Percentiles rank a stretch among this genome's conserved stretches.
phyloP scores from a whole-genome alignment of 2,797 vertebrate species.

The Eulemur rubriventer region DNA sequence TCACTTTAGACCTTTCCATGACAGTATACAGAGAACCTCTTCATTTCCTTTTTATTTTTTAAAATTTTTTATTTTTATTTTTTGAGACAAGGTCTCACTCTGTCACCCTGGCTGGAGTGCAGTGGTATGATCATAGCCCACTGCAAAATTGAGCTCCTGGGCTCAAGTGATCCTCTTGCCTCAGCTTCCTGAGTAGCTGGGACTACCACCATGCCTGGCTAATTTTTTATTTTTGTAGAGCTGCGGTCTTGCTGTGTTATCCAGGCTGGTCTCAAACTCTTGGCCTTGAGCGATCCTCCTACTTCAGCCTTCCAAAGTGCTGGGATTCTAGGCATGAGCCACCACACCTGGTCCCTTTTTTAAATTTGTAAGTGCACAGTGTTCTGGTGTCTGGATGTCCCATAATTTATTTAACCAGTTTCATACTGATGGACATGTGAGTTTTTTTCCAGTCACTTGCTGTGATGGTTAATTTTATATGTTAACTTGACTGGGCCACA shows the following conservation, averaged over 20 bases:
- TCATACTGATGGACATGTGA: not conserved
- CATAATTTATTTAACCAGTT: constrained; percentile 36
- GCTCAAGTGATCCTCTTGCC: not conserved
- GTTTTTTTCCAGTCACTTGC: not conserved
- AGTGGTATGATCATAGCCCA: not conserved
- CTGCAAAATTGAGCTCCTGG: not conserved
- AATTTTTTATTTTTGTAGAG: not conserved
- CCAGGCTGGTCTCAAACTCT: not conserved
- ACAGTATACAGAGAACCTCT: not conserved
- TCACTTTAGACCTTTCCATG: not conserved
- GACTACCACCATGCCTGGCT: not conserved
- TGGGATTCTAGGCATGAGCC: not conserved
- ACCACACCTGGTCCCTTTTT: not conserved
- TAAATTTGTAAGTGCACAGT: not conserved
- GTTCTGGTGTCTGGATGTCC: not conserved
- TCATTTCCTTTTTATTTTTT: not conserved
- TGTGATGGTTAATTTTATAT: constrained; percentile 5
- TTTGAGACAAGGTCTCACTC: not conserved
- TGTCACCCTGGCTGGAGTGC: not conserved
- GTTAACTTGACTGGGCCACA: not conserved
- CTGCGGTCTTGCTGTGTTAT: not conserved
- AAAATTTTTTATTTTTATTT: not conserved
- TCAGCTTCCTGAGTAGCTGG: not conserved
- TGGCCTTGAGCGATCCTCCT: not conserved
- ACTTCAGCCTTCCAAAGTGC: not conserved